Evolutionary conservation across 92 coral and sea anemone species (phyloP).

Genomic region (Actinostola sp.): DNA sequence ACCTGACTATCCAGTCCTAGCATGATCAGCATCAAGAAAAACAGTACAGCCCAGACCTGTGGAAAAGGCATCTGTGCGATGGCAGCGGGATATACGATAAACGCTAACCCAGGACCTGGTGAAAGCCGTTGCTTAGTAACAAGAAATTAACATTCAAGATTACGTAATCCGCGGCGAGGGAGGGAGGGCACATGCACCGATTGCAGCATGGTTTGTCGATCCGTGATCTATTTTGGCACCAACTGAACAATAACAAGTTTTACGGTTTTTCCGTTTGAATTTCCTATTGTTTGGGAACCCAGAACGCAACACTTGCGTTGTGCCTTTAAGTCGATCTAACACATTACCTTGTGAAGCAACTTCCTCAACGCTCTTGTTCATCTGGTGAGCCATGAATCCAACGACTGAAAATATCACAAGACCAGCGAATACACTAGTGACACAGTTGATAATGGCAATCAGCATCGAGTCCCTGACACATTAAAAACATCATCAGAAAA

Average conservation of each 20-base stretch:
- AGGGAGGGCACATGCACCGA: no score
- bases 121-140: background rate
- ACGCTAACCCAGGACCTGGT: slow-evolving; percentile 88
- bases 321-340: background rate
- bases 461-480: slow-evolving; percentile 67
- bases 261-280: no score
- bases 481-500: background rate
- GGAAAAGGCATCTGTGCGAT: slow-evolving; percentile 84
- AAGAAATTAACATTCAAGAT: no score
- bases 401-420: slow-evolving; percentile 80
- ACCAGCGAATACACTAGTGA: slow-evolving; percentile 80
- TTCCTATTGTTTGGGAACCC: no score
- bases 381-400: slow-evolving; percentile 76
- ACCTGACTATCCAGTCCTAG: slow-evolving; percentile 92
- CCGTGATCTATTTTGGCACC: no score
- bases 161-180: no score
- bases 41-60: slow-evolving; percentile 89
- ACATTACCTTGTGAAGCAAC: slow-evolving; percentile 80
- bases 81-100: slow-evolving; percentile 89
- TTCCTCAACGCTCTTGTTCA: slow-evolving; percentile 62
- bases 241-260: no score
- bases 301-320: no score
- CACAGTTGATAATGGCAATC: slow-evolving; percentile 68
- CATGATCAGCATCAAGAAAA: slow-evolving; percentile 84
- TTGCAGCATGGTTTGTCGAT: no score